Percentiles rank a stretch among this genome's conserved stretches.
Conservation (phyloP, 2,797 vertebrate genomes). For the Erithacus rubecula region DNA sequence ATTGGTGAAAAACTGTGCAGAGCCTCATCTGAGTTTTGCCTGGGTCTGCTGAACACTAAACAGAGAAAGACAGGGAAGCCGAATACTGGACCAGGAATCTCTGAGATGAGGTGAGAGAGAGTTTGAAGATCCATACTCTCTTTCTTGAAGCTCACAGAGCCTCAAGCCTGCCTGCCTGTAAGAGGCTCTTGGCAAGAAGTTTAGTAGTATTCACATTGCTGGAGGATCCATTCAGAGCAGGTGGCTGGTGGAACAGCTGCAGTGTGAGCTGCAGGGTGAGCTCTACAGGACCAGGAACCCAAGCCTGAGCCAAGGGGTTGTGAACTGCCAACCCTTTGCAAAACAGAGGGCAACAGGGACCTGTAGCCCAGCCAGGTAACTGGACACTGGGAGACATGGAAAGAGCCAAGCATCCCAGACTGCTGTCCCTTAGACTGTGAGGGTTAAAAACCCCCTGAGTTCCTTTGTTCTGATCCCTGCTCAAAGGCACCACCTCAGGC, state of each 20-base stretch:
- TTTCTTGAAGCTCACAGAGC: neutral
- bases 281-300: rapidly evolving
- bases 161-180: neutral
- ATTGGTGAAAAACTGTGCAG: neutral
- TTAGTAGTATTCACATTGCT: neutral
- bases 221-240: neutral
- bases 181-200: neutral
- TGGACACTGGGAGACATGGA: rapidly evolving
- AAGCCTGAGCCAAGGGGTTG: neutral
- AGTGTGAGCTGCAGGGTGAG: neutral
- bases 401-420: neutral
- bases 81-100: neutral
- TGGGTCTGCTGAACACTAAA: neutral
- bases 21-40: neutral
- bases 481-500: rapidly evolving
- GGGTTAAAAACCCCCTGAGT: neutral
- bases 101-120: neutral
- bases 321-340: neutral
- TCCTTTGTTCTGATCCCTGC: neutral
- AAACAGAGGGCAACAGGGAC: too few relatives aligned
- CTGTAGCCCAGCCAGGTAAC: neutral
- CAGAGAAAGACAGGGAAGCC: neutral
- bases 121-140: neutral
- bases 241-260: neutral
- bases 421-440: neutral